Conservation (phyloP, 1,140 invertebrate genomes). For the Drosophila kohkoa region DNA sequence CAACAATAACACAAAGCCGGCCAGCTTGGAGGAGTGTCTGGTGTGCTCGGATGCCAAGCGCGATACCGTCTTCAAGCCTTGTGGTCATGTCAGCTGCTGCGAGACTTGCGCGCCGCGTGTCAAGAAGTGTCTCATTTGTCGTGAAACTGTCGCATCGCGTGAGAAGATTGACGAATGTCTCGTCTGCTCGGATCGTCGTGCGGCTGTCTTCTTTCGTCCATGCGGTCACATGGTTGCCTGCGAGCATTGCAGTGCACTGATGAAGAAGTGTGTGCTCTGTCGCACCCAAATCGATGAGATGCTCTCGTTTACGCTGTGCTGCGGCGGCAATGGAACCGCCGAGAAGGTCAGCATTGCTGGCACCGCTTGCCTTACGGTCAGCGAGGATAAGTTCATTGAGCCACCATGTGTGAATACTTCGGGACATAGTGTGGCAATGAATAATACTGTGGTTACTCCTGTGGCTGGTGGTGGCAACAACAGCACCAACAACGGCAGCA, state of each 20-base stretch:
- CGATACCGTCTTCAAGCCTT: slow-evolving; percentile 93
- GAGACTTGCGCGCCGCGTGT: slow-evolving; percentile 95
- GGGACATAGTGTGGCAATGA: slow-evolving; percentile 79
- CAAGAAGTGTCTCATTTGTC: slow-evolving; percentile 97
- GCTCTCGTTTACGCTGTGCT: slow-evolving; percentile 89
- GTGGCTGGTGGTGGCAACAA: slow-evolving; percentile 47
- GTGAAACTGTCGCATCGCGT: slow-evolving; percentile 91
- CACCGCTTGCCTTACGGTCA: slow-evolving; percentile 7
- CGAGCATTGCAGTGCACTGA: slow-evolving; percentile 95
- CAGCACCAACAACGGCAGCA: slow-evolving; percentile 26
- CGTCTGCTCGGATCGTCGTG: slow-evolving; percentile 97
- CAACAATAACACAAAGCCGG: slow-evolving; percentile 76
- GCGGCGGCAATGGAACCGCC: slow-evolving; percentile 86
- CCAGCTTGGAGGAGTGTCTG: slow-evolving; percentile 95
- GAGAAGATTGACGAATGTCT: slow-evolving; percentile 98
- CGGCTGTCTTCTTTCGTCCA: slow-evolving; percentile 95
- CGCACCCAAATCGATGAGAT: slow-evolving; percentile 94
- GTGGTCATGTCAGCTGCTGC: slow-evolving; percentile 97
- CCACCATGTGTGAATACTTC: slow-evolving; percentile 72
- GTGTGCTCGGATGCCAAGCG: slow-evolving; percentile 97
- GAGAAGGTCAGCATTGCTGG: slow-evolving; percentile 85
- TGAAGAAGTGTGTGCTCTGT: slow-evolving; percentile 99
- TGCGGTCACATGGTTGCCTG: slow-evolving; percentile 98
- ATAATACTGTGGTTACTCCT: slow-evolving; percentile 79
- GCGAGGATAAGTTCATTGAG: slow-evolving; percentile 62